A percentile compares a stretch with the other conserved stretches of the same genome.
Conservation (phyloP, 2,888 invertebrate genomes). For the Diadegma fenestrale region DNA sequence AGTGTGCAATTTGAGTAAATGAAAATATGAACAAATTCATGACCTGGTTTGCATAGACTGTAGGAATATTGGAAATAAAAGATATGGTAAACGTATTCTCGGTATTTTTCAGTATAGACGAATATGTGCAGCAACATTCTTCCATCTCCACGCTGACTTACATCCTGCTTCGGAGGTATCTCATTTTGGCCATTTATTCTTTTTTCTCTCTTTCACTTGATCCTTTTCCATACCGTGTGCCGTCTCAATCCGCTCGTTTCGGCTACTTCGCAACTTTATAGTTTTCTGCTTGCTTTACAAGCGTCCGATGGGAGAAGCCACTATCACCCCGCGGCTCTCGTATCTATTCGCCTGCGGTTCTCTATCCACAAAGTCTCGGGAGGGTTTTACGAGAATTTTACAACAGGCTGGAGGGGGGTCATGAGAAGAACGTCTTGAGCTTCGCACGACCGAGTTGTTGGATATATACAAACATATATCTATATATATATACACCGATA, state of each 20-base stretch:
- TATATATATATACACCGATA: background rate
- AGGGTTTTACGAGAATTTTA: conserved; percentile 63
- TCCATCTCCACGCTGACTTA: background rate
- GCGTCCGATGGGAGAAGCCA: conserved; percentile 37
- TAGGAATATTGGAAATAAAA: background rate
- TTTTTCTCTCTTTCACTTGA: conserved; percentile 39
- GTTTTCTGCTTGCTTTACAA: conserved; percentile 60
- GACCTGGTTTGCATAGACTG: background rate
- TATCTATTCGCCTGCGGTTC: conserved; percentile 38
- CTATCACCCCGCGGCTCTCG: conserved; percentile 32
- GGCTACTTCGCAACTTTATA: conserved; percentile 58
- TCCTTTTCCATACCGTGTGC: conserved; percentile 6
- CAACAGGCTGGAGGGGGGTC: conserved; percentile 35
- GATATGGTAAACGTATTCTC: background rate
- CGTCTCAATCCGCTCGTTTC: conserved; percentile 59
- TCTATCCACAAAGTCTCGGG: conserved; percentile 22
- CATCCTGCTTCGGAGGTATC: conserved; percentile 4
- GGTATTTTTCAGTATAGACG: background rate
- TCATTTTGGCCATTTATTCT: background rate
- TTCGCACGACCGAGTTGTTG: conserved; percentile 32
- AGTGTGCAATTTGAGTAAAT: background rate
- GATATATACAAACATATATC: background rate
- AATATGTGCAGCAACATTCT: conserved; percentile 27
- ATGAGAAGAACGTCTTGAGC: conserved; percentile 41
- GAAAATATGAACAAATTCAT: background rate